A percentile compares a stretch with the other conserved stretches of the same genome.
These are phyloP conservation scores for Temnopleurus reevesii DNA, from an alignment of 53 echinoderm and acorn worm genomes.

Conservation along the genomic window DNA sequence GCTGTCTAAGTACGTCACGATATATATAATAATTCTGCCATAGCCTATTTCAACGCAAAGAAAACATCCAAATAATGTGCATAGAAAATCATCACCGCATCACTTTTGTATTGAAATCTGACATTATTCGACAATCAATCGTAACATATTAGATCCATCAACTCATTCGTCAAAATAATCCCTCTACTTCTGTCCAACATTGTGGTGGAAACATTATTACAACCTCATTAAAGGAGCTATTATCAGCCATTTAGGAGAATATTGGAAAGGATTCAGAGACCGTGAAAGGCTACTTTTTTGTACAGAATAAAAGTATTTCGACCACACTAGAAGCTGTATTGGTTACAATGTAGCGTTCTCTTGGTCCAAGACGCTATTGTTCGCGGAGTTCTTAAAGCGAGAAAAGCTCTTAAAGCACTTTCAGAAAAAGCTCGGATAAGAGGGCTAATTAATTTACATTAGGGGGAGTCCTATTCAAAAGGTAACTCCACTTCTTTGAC, in stretches of 20 bases:
- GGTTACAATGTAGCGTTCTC: constrained; percentile 19
- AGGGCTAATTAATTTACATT: constrained; percentile 60
- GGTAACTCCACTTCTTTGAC: neutral
- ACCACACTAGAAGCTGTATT: neutral
- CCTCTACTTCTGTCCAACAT: neutral
- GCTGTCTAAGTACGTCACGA: too few relatives aligned
- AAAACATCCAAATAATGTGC: neutral
- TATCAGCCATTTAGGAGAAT: constrained; percentile 32
- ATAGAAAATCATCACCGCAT: neutral
- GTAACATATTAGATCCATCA: neutral
- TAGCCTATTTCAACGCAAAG: too few relatives aligned
- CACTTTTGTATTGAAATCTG: neutral
- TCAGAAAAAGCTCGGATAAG: constrained; percentile 31
- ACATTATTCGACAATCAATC: neutral
- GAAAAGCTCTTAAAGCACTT: constrained; percentile 21
- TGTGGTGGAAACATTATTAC: constrained; percentile 26
- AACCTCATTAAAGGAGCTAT: constrained; percentile 43
- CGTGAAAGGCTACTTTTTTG: neutral
- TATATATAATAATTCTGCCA: too few relatives aligned
- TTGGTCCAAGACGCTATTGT: constrained; percentile 8
- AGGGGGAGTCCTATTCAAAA: neutral
- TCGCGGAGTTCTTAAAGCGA: constrained; percentile 7
- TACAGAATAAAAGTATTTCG: neutral
- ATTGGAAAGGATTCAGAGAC: neutral
- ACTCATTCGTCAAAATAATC: neutral